phyloP scores from a whole-genome alignment of 2,797 vertebrate genomes.

The Molossus molossus region DNA sequence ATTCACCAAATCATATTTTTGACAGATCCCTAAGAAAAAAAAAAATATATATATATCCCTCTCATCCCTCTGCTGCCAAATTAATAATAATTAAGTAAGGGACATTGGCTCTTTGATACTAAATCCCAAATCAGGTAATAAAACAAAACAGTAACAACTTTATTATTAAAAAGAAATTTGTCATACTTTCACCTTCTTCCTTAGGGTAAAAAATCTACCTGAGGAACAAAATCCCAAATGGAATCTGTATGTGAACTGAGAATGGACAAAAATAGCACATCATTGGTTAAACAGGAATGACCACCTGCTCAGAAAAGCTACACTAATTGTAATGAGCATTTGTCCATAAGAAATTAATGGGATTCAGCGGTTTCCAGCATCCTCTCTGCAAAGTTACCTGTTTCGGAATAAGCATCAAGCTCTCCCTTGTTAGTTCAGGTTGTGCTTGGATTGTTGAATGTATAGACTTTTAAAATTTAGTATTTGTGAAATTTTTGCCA shows the following conservation, averaged over 20 bases:
- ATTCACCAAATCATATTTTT: not conserved
- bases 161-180: slow-evolving; percentile 29
- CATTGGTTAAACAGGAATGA: not conserved
- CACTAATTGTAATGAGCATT: not conserved
- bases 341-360: slow-evolving; percentile 22
- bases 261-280: not conserved
- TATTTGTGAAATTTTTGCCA: not conserved
- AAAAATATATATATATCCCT: not conserved
- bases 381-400: not conserved
- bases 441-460: not conserved
- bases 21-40: not conserved
- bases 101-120: not conserved
- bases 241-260: not conserved
- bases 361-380: not conserved
- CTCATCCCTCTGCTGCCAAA: not conserved
- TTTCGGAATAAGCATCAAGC: not conserved
- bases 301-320: not conserved
- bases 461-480: slow-evolving; percentile 3
- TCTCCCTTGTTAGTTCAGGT: not conserved
- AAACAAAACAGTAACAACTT: not conserved
- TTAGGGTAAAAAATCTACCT: not conserved
- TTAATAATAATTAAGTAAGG: slow-evolving; percentile 22
- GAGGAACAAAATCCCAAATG: not conserved
- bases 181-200: slow-evolving; percentile 32
- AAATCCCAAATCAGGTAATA: not conserved